Base-by-base conservation (phyloP, 2,797 vertebrate genomes). In the Sebastes aleutianus region DNA sequence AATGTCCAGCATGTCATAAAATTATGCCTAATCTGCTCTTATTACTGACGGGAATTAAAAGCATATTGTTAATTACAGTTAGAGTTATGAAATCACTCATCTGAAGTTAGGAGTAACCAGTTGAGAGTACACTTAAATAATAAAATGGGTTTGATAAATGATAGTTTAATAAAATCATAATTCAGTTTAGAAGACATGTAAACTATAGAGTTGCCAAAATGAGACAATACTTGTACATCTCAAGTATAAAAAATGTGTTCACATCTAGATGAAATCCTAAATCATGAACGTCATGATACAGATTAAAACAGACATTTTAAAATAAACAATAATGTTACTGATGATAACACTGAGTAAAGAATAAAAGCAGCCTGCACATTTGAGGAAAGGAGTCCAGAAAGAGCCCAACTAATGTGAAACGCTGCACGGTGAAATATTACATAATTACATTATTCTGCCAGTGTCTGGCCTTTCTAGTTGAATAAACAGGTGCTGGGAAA, bases 401-500 rank as follows among this genome's bases (percentile, higher is more conserved):
- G 6, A 39, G 22, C 10, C 6, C 3, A 12, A 43, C n/a, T 82
- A 50, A 18, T 57, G 22, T 65, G 36, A 78, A 80, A 43, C 2
- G 3, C 18, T 56, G 24, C 61, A 8, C 24, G 1, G 8, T 61
- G 26, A 76, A 79, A 83, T 69, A 71, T 89, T 64, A 70, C 36
- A 62, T 64, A 76, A 77, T 69, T n/a, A 53, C 59, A 50, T 76
- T 56, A 76, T 76, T 58, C 59, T 73, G 67, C 27, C 14, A 20
- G 56, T 47, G 75, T 86, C 62, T 76, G 34, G 22, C 72, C 32
- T 71, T 47, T 67, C 31, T 68, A 54, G 59, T 53, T 76, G 70
- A 63, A 65, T 68, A 76, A 75, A 73, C 47, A 74, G 27, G 16
- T 64, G 58, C 27, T 66, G 14, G 18, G 70, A 62, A 53, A 69